Conservation (phyloP, 2,888 invertebrate genomes). For the Tyria jacobaeae region DNA sequence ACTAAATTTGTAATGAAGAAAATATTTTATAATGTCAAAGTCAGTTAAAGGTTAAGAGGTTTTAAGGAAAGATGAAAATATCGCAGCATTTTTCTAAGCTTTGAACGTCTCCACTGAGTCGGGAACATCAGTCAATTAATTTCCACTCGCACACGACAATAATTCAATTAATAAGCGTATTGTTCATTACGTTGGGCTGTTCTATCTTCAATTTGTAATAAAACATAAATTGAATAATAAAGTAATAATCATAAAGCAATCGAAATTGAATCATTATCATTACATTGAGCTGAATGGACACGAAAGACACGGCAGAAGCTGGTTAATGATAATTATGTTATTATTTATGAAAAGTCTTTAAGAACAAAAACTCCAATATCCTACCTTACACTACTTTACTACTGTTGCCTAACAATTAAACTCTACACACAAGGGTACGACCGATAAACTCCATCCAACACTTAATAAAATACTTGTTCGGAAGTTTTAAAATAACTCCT, state of each 20-base stretch:
- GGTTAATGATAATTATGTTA: too few species aligned
- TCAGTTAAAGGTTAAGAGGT: too few species aligned
- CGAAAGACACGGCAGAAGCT: too few species aligned
- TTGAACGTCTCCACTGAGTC: constrained; percentile 12
- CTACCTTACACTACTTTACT: too few species aligned
- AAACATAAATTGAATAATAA: neutral
- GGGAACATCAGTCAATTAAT: constrained; percentile 35
- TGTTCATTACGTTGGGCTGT: constrained; percentile 1
- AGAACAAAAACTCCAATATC: too few species aligned
- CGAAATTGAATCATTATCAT: too few species aligned
- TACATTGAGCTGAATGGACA: too few species aligned
- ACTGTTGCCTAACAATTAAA: constrained; percentile 1
- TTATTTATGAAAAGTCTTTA: too few species aligned
- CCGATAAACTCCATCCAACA: constrained; percentile 11
- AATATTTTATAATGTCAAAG: neutral
- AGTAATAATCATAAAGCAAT: too few species aligned
- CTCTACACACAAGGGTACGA: constrained; percentile 6
- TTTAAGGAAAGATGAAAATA: neutral
- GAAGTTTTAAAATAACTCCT: constrained; percentile 10
- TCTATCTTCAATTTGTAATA: neutral
- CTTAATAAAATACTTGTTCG: constrained; percentile 8
- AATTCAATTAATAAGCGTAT: constrained; percentile 10
- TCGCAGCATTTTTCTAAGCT: constrained; percentile 2
- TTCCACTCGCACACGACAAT: constrained; percentile 27
- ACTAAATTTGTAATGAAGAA: too few species aligned